Percentiles rank a stretch among this genome's conserved stretches.
These are phyloP conservation scores for Elgaria multicarinata DNA, from an alignment of 2,113 vertebrate genomes.

Conservation along the genomic window DNA sequence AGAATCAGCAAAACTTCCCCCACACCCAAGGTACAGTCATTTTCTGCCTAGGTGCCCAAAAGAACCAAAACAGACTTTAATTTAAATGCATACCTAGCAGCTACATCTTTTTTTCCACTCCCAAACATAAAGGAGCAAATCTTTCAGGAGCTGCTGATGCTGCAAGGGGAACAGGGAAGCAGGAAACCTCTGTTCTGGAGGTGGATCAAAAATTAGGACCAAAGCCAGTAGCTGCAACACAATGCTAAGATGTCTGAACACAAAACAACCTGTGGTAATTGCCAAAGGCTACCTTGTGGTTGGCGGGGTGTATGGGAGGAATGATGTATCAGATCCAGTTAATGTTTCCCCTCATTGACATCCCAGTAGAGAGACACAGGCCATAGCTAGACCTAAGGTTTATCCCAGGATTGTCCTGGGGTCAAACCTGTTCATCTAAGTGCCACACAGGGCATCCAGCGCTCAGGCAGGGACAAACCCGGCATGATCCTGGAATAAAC, in stretches of 20 bases:
- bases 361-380: neutral
- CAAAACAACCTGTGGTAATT: neutral
- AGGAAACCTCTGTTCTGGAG: neutral
- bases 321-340: neutral
- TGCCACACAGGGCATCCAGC: too few species aligned
- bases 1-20: neutral
- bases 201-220: neutral
- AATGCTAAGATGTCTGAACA: neutral
- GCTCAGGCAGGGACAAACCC: too few species aligned
- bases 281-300: neutral
- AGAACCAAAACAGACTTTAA: too few species aligned
- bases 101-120: neutral
- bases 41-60: too few species aligned
- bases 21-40: neutral
- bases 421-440: too few species aligned
- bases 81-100: too few species aligned
- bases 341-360: neutral
- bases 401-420: too few species aligned
- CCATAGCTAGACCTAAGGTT: too few species aligned
- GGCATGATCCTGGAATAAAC: too few species aligned
- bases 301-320: neutral
- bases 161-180: too few species aligned
- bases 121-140: neutral
- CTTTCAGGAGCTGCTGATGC: neutral
- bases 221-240: neutral